Percentiles rank a stretch among this genome's conserved stretches.
Evolutionary conservation across 1,140 invertebrate species (phyloP).

Genomic region (Pseudobourletiella spinata): DNA sequence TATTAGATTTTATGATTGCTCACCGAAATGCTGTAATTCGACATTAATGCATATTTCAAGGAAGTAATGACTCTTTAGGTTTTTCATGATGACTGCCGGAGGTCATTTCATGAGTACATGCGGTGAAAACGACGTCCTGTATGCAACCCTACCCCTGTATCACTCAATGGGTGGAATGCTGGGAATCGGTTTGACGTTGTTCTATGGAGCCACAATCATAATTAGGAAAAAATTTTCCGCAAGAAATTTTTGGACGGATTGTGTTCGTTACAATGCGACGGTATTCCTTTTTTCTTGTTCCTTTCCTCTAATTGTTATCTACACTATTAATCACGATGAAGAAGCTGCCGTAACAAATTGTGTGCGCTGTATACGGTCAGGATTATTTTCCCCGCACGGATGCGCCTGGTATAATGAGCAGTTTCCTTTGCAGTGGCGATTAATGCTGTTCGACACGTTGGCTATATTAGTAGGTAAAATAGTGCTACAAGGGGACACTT

Average conservation of each 20-base stretch:
- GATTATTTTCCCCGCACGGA: too few species aligned
- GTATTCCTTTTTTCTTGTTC: constrained; percentile 41
- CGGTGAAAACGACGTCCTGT: constrained; percentile 44
- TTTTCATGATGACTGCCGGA: constrained; percentile 42
- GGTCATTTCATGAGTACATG: constrained; percentile 40
- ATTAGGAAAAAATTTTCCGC: constrained; percentile 52
- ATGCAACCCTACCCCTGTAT: constrained; percentile 59
- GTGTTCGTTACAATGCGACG: constrained; percentile 60
- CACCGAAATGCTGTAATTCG: too few species aligned
- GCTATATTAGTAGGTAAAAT: too few species aligned
- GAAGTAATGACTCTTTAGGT: constrained; percentile 37
- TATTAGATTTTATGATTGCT: too few species aligned
- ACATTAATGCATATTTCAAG: too few species aligned
- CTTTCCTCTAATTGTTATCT: not conserved
- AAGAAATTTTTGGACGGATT: constrained; percentile 56
- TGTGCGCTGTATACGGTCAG: too few species aligned
- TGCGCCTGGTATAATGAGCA: too few species aligned
- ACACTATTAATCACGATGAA: too few species aligned
- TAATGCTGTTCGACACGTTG: too few species aligned
- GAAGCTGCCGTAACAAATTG: too few species aligned
- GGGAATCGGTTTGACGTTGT: constrained; percentile 31
- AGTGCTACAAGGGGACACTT: too few species aligned
- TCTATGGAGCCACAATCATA: constrained; percentile 46
- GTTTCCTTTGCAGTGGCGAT: too few species aligned
- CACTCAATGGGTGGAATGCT: constrained; percentile 53